phyloP scores from a whole-genome alignment of 2,888 invertebrate genomes.

The Graphium colonna region DNA sequence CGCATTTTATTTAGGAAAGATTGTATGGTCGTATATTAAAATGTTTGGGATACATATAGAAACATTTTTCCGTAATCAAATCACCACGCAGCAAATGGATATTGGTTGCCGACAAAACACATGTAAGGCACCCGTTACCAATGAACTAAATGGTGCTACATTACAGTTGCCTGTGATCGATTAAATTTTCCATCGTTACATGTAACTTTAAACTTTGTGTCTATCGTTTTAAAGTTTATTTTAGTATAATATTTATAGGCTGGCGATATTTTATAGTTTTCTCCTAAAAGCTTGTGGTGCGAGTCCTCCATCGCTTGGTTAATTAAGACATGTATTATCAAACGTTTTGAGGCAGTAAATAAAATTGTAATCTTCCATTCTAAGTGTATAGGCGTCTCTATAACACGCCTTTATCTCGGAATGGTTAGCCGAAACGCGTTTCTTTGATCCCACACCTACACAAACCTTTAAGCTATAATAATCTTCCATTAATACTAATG shows the following conservation, averaged over 20 bases:
- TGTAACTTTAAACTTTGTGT: slow-evolving; percentile 23
- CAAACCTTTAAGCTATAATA: slow-evolving; percentile 59
- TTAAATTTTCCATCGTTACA: slow-evolving; percentile 12
- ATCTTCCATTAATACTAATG: slow-evolving; percentile 69
- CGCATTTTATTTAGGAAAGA: neutral
- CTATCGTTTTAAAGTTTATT: slow-evolving; percentile 24
- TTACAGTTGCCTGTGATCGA: slow-evolving; percentile 23
- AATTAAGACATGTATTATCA: slow-evolving; percentile 80
- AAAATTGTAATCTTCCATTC: slow-evolving; percentile 73
- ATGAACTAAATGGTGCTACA: slow-evolving; percentile 25
- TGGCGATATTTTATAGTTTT: slow-evolving; percentile 26
- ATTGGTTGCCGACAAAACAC: slow-evolving; percentile 68
- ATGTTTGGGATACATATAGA: slow-evolving; percentile 34
- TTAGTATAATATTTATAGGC: slow-evolving; percentile 16
- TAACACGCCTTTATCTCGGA: slow-evolving; percentile 69
- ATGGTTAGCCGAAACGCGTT: slow-evolving; percentile 65
- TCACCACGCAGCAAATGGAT: slow-evolving; percentile 66
- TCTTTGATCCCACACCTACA: slow-evolving; percentile 76
- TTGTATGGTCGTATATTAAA: slow-evolving; percentile 1
- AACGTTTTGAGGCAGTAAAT: slow-evolving; percentile 77
- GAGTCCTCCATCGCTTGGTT: slow-evolving; percentile 67
- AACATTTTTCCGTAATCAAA: slow-evolving; percentile 61
- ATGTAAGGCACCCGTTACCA: slow-evolving; percentile 65
- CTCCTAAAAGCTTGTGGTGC: slow-evolving; percentile 38
- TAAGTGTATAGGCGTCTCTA: slow-evolving; percentile 69